Percentiles rank a stretch among this genome's conserved stretches.
Evolutionary conservation across 2,888 invertebrate species (phyloP).

Genomic region (Dromius quadrimaculatus): DNA sequence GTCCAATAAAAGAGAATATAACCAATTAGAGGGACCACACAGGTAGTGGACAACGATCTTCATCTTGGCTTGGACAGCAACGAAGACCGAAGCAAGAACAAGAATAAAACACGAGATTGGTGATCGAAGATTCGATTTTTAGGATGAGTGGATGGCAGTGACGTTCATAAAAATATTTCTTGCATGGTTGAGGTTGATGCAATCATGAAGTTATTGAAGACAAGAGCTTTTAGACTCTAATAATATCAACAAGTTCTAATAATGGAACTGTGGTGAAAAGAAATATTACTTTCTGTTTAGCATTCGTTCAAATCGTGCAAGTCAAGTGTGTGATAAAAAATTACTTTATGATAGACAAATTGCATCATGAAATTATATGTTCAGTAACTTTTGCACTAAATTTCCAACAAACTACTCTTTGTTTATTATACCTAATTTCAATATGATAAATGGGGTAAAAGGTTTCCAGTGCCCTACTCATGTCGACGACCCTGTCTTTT

Average conservation of each 20-base stretch:
- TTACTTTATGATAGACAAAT: too few species aligned
- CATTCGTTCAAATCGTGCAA: too few species aligned
- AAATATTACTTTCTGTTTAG: too few species aligned
- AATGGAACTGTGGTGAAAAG: too few species aligned
- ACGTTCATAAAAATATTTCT: not conserved
- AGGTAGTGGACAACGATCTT: conserved; percentile 46
- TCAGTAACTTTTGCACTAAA: too few species aligned
- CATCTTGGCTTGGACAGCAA: conserved; percentile 28
- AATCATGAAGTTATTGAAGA: too few species aligned
- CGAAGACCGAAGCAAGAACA: not conserved
- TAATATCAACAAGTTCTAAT: too few species aligned
- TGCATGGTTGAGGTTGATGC: too few species aligned
- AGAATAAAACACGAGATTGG: conserved; percentile 22
- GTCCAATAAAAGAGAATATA: conserved; percentile 47
- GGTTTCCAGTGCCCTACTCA: conserved; percentile 4
- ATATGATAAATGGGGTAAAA: not conserved
- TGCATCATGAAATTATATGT: too few species aligned
- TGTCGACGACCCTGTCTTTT: conserved; percentile 20
- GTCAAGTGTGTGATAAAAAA: too few species aligned
- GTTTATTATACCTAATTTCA: not conserved
- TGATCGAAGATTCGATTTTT: not conserved
- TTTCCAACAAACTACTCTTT: not conserved
- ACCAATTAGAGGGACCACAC: conserved; percentile 51
- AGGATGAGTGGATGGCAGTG: conserved; percentile 11
- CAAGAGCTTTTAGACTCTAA: too few species aligned